phyloP scores from a whole-genome alignment of 2,113 vertebrate genomes.

The Turdus rufiventris region DNA sequence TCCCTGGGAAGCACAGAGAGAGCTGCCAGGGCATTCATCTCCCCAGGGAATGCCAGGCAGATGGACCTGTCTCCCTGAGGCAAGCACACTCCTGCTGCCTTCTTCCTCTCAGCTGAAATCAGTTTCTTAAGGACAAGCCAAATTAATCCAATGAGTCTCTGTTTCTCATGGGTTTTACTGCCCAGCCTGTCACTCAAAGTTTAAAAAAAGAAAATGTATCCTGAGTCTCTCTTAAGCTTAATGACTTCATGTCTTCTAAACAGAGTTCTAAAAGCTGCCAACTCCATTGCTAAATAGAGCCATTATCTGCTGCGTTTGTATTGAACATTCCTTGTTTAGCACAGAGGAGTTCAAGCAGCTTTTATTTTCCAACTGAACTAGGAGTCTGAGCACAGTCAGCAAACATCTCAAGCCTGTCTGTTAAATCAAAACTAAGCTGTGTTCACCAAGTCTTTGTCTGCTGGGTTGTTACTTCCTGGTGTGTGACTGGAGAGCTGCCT shows the following conservation, averaged over 20 bases:
- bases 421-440: not conserved
- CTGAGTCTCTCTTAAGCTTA: not conserved
- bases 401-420: not conserved
- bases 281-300: not conserved
- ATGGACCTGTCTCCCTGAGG: not conserved
- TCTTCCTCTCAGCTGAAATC: not conserved
- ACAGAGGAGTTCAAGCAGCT: not conserved
- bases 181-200: not conserved
- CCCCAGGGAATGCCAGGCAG: not conserved
- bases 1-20: not conserved
- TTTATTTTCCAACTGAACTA: not conserved
- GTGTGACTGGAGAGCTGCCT: not conserved
- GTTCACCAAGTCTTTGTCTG: not conserved
- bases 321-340: not conserved
- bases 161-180: not conserved
- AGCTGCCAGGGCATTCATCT: not conserved
- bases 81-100: not conserved
- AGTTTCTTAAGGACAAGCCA: not conserved
- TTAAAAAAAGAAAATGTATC: not conserved
- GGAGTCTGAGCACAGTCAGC: not conserved
- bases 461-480: not conserved
- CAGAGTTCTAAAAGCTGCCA: not conserved
- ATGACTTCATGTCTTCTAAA: not conserved
- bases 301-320: not conserved
- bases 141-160: not conserved